Conservation (phyloP, 2,113 vertebrate genomes). For the Burhinus bistriatus region DNA sequence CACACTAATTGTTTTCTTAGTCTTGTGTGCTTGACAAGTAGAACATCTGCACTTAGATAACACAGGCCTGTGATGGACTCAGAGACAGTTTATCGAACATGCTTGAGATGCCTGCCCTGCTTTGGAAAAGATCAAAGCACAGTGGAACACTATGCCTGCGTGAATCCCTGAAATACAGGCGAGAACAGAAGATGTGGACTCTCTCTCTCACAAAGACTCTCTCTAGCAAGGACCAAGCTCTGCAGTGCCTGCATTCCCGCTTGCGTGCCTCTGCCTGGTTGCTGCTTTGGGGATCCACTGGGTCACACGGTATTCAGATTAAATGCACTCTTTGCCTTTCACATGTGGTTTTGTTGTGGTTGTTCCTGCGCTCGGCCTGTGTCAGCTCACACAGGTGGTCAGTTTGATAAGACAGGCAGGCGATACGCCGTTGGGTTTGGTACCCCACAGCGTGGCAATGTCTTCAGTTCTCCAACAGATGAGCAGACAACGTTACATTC, state of each 20-base stretch:
- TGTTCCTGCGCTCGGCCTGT: not conserved
- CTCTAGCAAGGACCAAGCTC: not conserved
- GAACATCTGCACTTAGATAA: not conserved
- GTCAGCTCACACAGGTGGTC: not conserved
- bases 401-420: rapidly evolving
- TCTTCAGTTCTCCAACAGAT: rapidly evolving
- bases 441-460: rapidly evolving
- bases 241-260: not conserved
- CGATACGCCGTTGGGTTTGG: rapidly evolving
- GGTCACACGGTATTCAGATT: not conserved
- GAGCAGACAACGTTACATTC: rapidly evolving
- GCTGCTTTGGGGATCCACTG: not conserved
- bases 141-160: not conserved
- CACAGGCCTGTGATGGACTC: not conserved
- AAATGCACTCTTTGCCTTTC: not conserved
- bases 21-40: not conserved
- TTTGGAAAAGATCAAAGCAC: not conserved
- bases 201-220: not conserved
- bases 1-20: not conserved
- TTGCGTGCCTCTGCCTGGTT: not conserved
- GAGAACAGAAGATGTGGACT: not conserved
- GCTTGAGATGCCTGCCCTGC: not conserved
- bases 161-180: not conserved
- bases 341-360: not conserved
- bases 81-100: not conserved